These are phyloP conservation scores for Synanthedon tipuliformis DNA, from an alignment of 2,888 invertebrate species.

Conservation along the genomic window DNA sequence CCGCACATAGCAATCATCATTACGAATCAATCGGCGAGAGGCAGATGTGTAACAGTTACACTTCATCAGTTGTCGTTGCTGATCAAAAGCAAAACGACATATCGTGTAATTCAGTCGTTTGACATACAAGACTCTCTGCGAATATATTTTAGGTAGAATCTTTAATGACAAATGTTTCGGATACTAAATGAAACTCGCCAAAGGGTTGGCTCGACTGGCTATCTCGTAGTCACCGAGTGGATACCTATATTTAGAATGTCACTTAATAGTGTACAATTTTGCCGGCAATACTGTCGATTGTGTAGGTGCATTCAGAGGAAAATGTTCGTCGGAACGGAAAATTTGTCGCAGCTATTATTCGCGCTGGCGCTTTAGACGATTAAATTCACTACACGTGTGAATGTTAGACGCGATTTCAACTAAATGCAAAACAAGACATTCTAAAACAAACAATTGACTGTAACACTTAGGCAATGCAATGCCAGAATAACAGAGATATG, in stretches of 20 bases:
- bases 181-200: conserved; percentile 24
- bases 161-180: conserved; percentile 1
- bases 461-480: no score
- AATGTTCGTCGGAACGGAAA: conserved; percentile 64
- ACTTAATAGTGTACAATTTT: conserved; percentile 65
- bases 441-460: not conserved
- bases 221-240: conserved; percentile 41
- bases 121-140: not conserved
- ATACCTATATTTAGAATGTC: conserved; percentile 64
- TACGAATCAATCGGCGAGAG: conserved; percentile 37
- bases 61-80: conserved; percentile 31
- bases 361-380: conserved; percentile 58
- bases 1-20: conserved; percentile 47
- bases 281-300: conserved; percentile 60
- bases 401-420: conserved; percentile 25
- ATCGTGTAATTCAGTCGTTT: not conserved
- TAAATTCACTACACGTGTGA: conserved; percentile 51
- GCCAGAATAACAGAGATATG: no score
- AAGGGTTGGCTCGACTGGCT: conserved; percentile 43
- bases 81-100: not conserved
- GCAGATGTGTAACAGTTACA: conserved; percentile 61
- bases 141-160: not conserved
- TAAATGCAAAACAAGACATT: conserved; percentile 7
- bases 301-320: conserved; percentile 63
- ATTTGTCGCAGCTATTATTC: conserved; percentile 63